These are phyloP conservation scores for Zeus faber DNA, from an alignment of 2,113 vertebrate species.

Conservation along the genomic window DNA sequence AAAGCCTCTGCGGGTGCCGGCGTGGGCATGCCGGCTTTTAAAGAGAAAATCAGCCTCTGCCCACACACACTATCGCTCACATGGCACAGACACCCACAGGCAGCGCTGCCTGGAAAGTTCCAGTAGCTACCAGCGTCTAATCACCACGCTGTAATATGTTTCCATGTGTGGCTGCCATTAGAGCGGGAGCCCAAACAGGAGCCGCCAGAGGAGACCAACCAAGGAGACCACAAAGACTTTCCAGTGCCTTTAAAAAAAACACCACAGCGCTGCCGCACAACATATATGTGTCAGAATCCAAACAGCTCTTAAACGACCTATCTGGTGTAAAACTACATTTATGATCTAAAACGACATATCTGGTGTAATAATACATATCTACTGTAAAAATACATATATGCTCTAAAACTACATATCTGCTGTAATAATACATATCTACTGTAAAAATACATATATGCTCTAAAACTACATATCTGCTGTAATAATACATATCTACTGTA, in stretches of 20 bases:
- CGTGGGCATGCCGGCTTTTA: conserved; percentile 66
- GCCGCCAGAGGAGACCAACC: conserved; percentile 59
- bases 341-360: too few species aligned
- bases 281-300: neutral
- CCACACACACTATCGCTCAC: conserved; percentile 72
- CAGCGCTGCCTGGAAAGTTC: conserved; percentile 70
- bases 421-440: too few species aligned
- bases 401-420: too few species aligned
- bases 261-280: conserved; percentile 11
- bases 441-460: too few species aligned
- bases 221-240: conserved; percentile 44
- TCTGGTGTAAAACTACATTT: too few species aligned
- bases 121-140: conserved; percentile 64
- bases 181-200: conserved; percentile 51
- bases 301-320: too few species aligned
- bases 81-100: conserved; percentile 68
- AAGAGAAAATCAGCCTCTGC: conserved; percentile 70
- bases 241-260: conserved; percentile 32
- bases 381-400: too few species aligned
- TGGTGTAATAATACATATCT: too few species aligned
- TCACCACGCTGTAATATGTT: conserved; percentile 60
- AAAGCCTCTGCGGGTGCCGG: conserved; percentile 67
- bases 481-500: too few species aligned
- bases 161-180: conserved; percentile 67
- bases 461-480: too few species aligned